A percentile compares a stretch with the other conserved stretches of the same genome.
phyloP scores from a whole-genome alignment of 2,113 vertebrate genomes.

The Mormyrus lacerda region DNA sequence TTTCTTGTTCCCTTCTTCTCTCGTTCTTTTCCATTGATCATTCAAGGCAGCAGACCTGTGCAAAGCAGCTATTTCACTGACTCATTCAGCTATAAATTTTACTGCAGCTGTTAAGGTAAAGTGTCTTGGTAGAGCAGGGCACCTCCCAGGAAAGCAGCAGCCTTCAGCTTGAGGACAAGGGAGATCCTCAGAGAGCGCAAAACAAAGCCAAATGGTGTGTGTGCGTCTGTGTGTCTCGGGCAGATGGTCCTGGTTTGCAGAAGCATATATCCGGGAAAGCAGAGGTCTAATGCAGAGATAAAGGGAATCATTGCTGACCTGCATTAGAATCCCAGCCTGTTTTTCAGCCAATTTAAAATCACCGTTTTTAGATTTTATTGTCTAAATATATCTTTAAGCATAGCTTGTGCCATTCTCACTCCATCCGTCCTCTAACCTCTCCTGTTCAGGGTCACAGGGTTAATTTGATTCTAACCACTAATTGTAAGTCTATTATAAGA shows the following conservation, averaged over 20 bases:
- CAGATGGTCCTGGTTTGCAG: conserved; percentile 1
- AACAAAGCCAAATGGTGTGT: conserved; percentile 18
- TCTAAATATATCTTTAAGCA: not conserved
- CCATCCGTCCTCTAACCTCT: not conserved
- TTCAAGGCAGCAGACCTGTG: not conserved
- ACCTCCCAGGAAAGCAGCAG: not conserved
- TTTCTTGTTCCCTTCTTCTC: not conserved
- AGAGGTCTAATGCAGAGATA: not conserved
- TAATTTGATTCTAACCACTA: not conserved
- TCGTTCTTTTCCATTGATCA: not conserved
- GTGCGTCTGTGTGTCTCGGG: conserved; percentile 6
- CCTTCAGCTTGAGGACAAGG: not conserved
- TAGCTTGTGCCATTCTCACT: not conserved
- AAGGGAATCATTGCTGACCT: not conserved
- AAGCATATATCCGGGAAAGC: not conserved
- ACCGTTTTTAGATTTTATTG: not conserved
- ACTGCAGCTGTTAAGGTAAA: not conserved
- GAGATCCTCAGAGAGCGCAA: conserved; percentile 19
- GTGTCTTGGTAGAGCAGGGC: not conserved
- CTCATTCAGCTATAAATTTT: not conserved
- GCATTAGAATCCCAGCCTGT: not conserved
- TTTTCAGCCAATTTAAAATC: not conserved
- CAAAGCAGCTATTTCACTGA: not conserved
- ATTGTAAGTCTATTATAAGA: not conserved
- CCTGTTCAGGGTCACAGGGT: not conserved